These are phyloP conservation scores for Hyperoplus lanceolatus DNA, from an alignment of 2,797 vertebrate genomes.

Conservation along the genomic window DNA sequence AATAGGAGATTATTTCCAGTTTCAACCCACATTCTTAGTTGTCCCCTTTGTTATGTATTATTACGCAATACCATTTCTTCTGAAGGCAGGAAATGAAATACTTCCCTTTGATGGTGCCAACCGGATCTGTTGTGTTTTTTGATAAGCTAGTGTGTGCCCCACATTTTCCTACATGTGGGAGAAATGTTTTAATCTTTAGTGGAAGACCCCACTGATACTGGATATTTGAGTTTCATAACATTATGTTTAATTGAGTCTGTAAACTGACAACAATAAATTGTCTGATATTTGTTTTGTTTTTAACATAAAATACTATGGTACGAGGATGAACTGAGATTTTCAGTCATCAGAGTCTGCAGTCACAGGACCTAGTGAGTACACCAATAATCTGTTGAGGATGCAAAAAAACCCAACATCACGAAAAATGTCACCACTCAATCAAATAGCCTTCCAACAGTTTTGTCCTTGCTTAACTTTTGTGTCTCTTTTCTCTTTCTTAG, in stretches of 20 bases:
- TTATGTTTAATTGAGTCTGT: no score
- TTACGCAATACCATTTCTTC: constrained; percentile 22
- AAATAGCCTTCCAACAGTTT: constrained; percentile 5
- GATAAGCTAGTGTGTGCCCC: constrained; percentile 2
- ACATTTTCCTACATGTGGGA: not conserved
- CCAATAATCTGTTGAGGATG: not conserved
- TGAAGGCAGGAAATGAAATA: constrained; percentile 39
- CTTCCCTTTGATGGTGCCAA: constrained; percentile 10
- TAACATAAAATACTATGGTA: not conserved
- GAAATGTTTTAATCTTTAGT: not conserved
- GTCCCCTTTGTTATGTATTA: constrained; percentile 44
- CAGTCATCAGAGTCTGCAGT: not conserved
- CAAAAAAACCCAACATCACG: not conserved
- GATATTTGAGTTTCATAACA: not conserved
- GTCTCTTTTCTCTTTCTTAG: constrained; percentile 52
- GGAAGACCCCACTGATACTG: not conserved
- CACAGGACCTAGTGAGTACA: not conserved
- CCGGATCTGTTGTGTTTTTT: constrained; percentile 18
- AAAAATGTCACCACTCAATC: not conserved
- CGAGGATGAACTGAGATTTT: not conserved
- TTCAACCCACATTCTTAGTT: constrained; percentile 31
- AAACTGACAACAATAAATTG: not conserved
- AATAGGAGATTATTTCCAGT: constrained; percentile 45
- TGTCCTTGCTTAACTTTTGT: constrained; percentile 40
- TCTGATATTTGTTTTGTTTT: not conserved